Percentiles rank a stretch among this genome's conserved stretches.
These are phyloP conservation scores for Eristalinus aeneus DNA, from an alignment of 2,888 invertebrate genomes.

Conservation along the genomic window DNA sequence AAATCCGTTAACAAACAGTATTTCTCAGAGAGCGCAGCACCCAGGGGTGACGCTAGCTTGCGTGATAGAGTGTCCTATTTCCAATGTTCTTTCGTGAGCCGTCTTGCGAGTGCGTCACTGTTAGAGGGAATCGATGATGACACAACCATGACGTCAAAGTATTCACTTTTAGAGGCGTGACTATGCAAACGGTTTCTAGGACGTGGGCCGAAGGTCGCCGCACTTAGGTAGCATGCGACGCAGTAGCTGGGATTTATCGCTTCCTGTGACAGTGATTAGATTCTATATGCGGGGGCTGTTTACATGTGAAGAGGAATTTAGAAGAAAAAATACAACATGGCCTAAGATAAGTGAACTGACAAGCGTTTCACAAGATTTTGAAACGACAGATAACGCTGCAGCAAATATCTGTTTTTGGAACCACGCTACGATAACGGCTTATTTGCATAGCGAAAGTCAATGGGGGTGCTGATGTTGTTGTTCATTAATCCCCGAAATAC, in stretches of 20 bases:
- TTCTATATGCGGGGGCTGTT: neutral
- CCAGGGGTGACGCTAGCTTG: too few relatives aligned
- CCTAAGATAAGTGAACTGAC: neutral
- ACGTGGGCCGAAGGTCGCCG: neutral
- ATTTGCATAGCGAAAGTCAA: neutral
- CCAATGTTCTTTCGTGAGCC: neutral
- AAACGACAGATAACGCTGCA: neutral
- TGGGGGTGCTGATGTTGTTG: neutral
- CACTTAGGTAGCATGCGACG: neutral
- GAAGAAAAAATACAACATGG: neutral
- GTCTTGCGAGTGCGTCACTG: neutral
- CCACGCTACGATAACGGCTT: neutral
- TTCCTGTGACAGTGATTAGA: neutral
- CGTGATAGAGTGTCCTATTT: neutral
- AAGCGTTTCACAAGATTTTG: neutral
- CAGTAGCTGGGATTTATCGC: neutral
- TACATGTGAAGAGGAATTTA: neutral
- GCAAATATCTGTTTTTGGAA: neutral
- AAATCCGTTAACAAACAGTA: too few relatives aligned
- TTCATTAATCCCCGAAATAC: neutral
- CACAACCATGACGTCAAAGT: neutral
- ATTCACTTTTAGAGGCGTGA: neutral
- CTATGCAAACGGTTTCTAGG: neutral
- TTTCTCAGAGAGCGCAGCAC: too few relatives aligned
- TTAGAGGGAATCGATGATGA: neutral